These are phyloP conservation scores for Urocolius indicus DNA, from an alignment of 2,113 vertebrate species.

Conservation along the genomic window DNA sequence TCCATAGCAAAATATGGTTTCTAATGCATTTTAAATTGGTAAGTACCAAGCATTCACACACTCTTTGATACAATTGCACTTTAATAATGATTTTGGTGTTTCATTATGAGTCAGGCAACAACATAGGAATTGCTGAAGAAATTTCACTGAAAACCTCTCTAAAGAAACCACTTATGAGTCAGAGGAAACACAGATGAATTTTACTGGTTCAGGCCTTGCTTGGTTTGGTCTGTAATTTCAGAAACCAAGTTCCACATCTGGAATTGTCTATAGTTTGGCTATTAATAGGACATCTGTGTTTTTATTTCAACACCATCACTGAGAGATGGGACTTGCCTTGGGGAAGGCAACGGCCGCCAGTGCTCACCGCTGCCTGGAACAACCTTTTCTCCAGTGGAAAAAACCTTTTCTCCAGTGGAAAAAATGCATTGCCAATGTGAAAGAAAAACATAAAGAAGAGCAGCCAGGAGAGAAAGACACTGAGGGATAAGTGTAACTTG, in stretches of 20 bases:
- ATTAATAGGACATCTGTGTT: neutral
- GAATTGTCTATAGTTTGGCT: neutral
- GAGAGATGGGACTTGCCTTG: neutral
- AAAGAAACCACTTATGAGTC: constrained; percentile 26
- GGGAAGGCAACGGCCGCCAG: neutral
- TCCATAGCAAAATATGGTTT: neutral
- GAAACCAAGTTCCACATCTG: constrained; percentile 25
- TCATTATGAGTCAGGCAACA: constrained; percentile 52
- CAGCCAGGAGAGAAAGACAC: neutral
- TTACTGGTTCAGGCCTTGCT: neutral
- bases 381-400: neutral
- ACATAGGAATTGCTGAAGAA: constrained; percentile 34
- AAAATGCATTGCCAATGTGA: neutral
- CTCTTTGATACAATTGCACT: neutral
- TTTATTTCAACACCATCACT: neutral
- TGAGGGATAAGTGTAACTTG: neutral
- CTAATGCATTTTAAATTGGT: neutral
- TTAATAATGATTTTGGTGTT: constrained; percentile 30
- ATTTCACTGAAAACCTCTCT: constrained; percentile 23
- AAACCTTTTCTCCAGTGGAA: too few relatives aligned
- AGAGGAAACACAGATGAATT: constrained; percentile 1
- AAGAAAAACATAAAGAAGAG: neutral
- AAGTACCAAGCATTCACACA: neutral
- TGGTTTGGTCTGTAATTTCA: constrained; percentile 3
- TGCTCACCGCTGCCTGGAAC: neutral